These are phyloP conservation scores for Cyanoderma ruficeps DNA, from an alignment of 2,113 vertebrate species.

Conservation along the genomic window DNA sequence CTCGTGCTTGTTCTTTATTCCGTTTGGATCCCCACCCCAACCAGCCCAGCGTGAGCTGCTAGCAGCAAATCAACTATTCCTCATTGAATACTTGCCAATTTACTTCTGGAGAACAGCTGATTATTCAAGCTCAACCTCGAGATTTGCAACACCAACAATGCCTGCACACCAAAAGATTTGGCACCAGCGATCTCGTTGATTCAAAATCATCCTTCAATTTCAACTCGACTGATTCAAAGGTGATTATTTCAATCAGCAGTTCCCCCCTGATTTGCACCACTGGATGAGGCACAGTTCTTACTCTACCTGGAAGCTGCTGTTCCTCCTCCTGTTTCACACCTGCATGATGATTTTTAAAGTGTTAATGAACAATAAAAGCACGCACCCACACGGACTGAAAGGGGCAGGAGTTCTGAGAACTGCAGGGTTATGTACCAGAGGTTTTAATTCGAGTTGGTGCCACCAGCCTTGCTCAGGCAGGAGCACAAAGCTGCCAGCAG, in stretches of 20 bases:
- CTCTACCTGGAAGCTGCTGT: conserved; percentile 92
- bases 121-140: not conserved
- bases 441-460: not conserved
- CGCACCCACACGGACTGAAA: not conserved
- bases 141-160: not conserved
- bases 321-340: conserved; percentile 90
- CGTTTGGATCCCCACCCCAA: not conserved
- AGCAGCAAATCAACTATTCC: not conserved
- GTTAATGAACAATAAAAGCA: conserved; percentile 77
- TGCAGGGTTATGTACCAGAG: not conserved
- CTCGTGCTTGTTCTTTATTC: conserved; percentile 3
- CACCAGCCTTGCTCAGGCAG: not conserved
- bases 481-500: not conserved
- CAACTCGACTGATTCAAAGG: not conserved
- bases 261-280: conserved; percentile 36
- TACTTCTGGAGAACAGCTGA: not conserved
- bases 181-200: not conserved
- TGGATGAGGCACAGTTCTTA: conserved; percentile 38
- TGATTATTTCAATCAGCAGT: not conserved
- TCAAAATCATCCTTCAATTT: conserved; percentile 8
- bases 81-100: not conserved
- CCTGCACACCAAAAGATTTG: not conserved
- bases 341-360: conserved; percentile 85
- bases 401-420: not conserved
- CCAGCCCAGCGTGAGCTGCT: conserved; percentile 7